Evolutionary conservation across 1,140 invertebrate species (phyloP).

Genomic region (Rhyzopertha dominica): DNA sequence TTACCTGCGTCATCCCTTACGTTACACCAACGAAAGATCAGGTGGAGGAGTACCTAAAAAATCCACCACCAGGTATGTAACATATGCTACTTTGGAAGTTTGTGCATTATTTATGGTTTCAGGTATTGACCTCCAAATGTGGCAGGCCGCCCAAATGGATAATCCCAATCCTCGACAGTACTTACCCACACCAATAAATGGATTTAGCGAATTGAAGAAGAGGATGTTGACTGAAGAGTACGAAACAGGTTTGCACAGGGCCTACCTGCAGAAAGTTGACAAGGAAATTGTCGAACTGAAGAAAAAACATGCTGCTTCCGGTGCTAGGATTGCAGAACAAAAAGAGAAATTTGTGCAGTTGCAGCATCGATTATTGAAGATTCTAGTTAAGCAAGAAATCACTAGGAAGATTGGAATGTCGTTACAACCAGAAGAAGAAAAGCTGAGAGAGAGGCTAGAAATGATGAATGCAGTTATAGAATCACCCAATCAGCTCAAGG

Average conservation of each 20-base stretch:
- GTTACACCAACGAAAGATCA: conserved; percentile 66
- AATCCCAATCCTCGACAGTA: conserved; percentile 87
- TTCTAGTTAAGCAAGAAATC: conserved; percentile 83
- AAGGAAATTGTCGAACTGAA: conserved; percentile 72
- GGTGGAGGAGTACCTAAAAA: conserved; percentile 83
- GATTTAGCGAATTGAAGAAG: conserved; percentile 79
- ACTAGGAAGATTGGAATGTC: conserved; percentile 78
- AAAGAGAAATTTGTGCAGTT: conserved; percentile 70
- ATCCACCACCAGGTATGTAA: conserved; percentile 67
- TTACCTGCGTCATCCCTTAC: conserved; percentile 53
- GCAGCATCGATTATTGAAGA: conserved; percentile 63
- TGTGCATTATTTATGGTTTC: conserved; percentile 22
- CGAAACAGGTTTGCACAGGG: conserved; percentile 72
- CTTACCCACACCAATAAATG: conserved; percentile 89
- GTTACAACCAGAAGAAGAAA: conserved; percentile 84
- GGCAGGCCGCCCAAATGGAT: conserved; percentile 87
- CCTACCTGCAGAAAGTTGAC: conserved; percentile 68
- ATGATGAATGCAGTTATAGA: conserved; percentile 79
- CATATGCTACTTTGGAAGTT: neutral
- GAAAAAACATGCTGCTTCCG: conserved; percentile 63
- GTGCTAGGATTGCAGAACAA: conserved; percentile 68
- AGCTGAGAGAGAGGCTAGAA: conserved; percentile 76
- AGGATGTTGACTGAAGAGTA: conserved; percentile 77
- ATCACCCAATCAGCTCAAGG: conserved; percentile 88
- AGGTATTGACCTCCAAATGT: conserved; percentile 73